These are phyloP conservation scores for Elachura formosa DNA, from an alignment of 2,113 vertebrate species.

Conservation along the genomic window DNA sequence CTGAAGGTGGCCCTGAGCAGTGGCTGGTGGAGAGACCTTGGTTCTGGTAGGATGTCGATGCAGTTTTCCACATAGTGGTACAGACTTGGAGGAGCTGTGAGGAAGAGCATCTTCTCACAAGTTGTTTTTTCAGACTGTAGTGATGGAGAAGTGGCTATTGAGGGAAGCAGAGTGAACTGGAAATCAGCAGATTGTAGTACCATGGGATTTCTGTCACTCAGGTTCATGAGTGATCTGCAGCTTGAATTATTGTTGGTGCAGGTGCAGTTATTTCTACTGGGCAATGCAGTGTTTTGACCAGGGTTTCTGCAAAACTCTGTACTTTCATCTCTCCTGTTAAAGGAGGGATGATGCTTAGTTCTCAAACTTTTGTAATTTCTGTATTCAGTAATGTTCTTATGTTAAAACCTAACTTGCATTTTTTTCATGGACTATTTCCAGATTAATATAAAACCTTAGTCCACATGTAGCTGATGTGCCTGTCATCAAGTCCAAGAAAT, in stretches of 20 bases:
- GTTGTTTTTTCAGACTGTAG: too few species aligned
- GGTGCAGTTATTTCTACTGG: neutral
- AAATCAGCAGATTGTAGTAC: neutral
- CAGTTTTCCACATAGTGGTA: neutral
- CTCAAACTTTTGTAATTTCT: neutral
- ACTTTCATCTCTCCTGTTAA: neutral
- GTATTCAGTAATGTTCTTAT: neutral
- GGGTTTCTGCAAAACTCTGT: neutral
- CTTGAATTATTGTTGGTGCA: neutral
- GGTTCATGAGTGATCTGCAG: neutral
- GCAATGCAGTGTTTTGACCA: neutral
- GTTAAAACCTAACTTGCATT: neutral
- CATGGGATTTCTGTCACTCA: neutral
- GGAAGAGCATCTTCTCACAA: neutral
- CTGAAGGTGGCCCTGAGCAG: neutral
- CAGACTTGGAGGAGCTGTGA: neutral
- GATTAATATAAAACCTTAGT: neutral
- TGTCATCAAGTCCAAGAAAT: neutral
- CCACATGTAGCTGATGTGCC: rapidly evolving
- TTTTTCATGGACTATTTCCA: neutral
- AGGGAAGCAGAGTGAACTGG: neutral
- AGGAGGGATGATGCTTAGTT: neutral
- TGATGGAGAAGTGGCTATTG: neutral
- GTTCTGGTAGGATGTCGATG: neutral
- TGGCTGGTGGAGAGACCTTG: neutral